A percentile compares a stretch with the other conserved stretches of the same genome.
phyloP scores from a whole-genome alignment of 35 echinoderm and acorn worm genomes.

The Diadema setosum region DNA sequence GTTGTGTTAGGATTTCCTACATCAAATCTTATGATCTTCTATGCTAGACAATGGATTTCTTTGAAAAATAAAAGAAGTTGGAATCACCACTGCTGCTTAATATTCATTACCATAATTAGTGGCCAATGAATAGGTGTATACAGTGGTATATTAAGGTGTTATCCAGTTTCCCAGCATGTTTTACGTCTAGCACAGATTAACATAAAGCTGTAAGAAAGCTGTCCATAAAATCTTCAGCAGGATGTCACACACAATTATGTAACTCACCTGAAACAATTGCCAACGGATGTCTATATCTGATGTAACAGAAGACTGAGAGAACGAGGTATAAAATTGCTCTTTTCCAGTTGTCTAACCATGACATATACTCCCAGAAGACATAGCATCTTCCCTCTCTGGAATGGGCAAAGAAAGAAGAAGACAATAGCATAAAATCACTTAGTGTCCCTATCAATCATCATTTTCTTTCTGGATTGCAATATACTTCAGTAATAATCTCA shows the following conservation, averaged over 20 bases:
- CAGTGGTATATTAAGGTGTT: too few relatives aligned
- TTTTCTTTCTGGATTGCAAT: not conserved
- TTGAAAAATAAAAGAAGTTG: too few relatives aligned
- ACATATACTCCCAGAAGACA: slow-evolving; percentile 10
- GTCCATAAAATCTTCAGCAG: too few relatives aligned
- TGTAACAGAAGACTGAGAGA: slow-evolving; percentile 5
- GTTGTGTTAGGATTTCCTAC: too few relatives aligned
- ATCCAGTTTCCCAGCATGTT: too few relatives aligned
- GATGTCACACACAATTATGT: not conserved
- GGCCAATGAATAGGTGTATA: too few relatives aligned
- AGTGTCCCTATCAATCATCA: not conserved
- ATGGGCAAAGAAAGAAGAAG: not conserved
- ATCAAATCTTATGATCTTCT: too few relatives aligned
- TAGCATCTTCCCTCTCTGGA: not conserved
- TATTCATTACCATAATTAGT: too few relatives aligned
- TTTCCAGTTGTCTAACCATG: slow-evolving; percentile 11
- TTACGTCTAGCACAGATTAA: too few relatives aligned
- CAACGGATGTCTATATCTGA: not conserved
- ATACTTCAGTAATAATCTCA: not conserved
- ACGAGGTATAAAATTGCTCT: not conserved
- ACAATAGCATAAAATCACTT: not conserved
- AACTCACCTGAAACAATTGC: not conserved
- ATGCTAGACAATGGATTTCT: too few relatives aligned
- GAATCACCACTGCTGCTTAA: too few relatives aligned
- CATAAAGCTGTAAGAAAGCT: too few relatives aligned